Evolutionary conservation across 2,888 invertebrate species (phyloP), one percentile per base, ranked within the genome.

Genomic region (Erebia epiphron): DNA sequence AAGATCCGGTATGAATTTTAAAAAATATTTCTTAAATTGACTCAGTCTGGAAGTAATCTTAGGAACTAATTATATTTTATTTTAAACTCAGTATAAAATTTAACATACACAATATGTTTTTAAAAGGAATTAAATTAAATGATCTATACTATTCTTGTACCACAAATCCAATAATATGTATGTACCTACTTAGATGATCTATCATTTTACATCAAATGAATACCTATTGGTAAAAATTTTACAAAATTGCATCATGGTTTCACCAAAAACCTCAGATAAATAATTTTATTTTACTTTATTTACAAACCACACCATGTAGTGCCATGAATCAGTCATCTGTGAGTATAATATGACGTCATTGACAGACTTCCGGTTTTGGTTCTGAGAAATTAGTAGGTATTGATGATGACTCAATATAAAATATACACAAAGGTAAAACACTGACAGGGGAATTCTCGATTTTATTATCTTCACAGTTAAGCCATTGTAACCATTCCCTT

Each of bases 331-430:
- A 41, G 13, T 62, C 18, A 21, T 18, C 7, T 21, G 21, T 16
- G 35, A 35, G 7, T n/a, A 3, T 9, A 16, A 43, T 11, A 49
- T 67, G 67, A 67, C 58, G 67, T 67, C 67, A 67, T 58, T 10
- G 13, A 41, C 14, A 21, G 14, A 11, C 67, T 67, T 67, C 57
- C 67, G 67, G 46, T 58, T 58, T 58, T 49, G 13, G 49, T 58
- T 58, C 67, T 58, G 21, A 67, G 67, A 67, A 58, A 57, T 43
- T n/a, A 10, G 16, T 49, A 56, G 14, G n/a, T 18, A 21, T 21
- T 54, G 16, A 64, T 52, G 64, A 41, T 64, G 64, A 64, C 35
- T 64, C 64, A 63, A 50, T 11, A 46, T 7, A 2, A 21, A 8
- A 49, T 14, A 62, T 62, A 21, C 49, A 62, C 13, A 18, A 49